Evolutionary conservation across 2,113 vertebrate species (phyloP), one percentile per base, ranked within the genome.

Genomic region (Coptodon rendalli): DNA sequence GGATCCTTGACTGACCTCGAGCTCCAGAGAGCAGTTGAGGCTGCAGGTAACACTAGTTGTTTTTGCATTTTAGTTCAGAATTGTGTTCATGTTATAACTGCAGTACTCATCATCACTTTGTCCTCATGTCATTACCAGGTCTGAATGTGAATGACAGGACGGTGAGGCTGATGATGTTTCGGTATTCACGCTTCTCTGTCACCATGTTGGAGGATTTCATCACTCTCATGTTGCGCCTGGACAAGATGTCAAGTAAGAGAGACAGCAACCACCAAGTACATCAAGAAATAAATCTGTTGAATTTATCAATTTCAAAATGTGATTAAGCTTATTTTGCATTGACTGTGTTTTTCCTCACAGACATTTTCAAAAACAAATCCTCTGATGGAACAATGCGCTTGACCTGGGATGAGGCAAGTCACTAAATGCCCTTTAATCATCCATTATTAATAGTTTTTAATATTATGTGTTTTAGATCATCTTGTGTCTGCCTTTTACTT

Each of bases 201-300:
- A 63, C 82, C 50, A 5, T 27, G n/a, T 0, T 92, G 80, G 86
- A 89, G 79, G n/a, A 5, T 13, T 94, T 93, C 80, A 86, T 93
- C 38, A 7, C 9, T 12, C 83, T 94, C 34, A 91, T 93, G 88
- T 11, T 93, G 8, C 81, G 80, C 7, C 54, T 93, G 78, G 88
- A 92, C 3, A 92, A 85, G 5, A 16, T 11, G 1, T 31, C 57
- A 7, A 3, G 91, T 92, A 53, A 91, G 82, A 63, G 19, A 66
- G 2, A 82, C 61, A 5, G 29, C 34, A 45, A 57, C 5, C 5
- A 12, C 22, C 11, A 48, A 22, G 13, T 45, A 6, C 43, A 45
- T 36, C 7, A 6, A 34, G 29, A 9, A 16, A 63, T 63, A 19
- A 17, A 9, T 63, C 5, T 7, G 17, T 34, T 6, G 17, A 9